Conservation (phyloP, 1,140 invertebrate genomes). For the Eulimnadia texana region DNA sequence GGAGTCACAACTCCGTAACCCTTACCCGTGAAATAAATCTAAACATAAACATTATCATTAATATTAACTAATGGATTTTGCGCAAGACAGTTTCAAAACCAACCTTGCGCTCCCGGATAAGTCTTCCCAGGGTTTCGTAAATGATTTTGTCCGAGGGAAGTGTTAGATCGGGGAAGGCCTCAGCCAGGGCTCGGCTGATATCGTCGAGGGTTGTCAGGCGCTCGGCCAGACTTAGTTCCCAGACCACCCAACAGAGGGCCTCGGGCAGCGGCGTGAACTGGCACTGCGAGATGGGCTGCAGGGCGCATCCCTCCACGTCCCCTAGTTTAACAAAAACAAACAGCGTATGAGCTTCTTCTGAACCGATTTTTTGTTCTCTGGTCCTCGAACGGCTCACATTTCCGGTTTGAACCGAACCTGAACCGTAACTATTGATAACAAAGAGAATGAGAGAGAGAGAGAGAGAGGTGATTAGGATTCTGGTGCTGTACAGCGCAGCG, state of each 20-base stretch:
- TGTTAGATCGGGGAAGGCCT: slow-evolving; percentile 65
- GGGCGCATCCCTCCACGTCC: slow-evolving; percentile 64
- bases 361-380: not conserved
- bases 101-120: slow-evolving; percentile 69
- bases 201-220: slow-evolving; percentile 36
- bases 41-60: not conserved
- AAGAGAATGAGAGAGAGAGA: too few species aligned
- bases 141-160: slow-evolving; percentile 65
- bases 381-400: too few species aligned
- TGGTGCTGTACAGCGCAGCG: too few species aligned
- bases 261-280: slow-evolving; percentile 90
- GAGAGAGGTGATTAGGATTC: too few species aligned
- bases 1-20: slow-evolving; percentile 14
- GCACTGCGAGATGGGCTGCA: slow-evolving; percentile 71
- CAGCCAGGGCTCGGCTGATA: not conserved
- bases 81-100: not conserved
- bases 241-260: slow-evolving; percentile 78
- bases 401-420: too few species aligned
- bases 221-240: slow-evolving; percentile 61
- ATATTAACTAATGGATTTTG: not conserved
- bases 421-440: too few species aligned
- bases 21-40: slow-evolving; percentile 13
- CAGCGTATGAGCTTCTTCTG: not conserved
- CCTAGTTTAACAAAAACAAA: not conserved
- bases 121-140: slow-evolving; percentile 70